These are phyloP conservation scores for Amiota communis DNA, from an alignment of 2,888 invertebrate genomes.

Conservation along the genomic window DNA sequence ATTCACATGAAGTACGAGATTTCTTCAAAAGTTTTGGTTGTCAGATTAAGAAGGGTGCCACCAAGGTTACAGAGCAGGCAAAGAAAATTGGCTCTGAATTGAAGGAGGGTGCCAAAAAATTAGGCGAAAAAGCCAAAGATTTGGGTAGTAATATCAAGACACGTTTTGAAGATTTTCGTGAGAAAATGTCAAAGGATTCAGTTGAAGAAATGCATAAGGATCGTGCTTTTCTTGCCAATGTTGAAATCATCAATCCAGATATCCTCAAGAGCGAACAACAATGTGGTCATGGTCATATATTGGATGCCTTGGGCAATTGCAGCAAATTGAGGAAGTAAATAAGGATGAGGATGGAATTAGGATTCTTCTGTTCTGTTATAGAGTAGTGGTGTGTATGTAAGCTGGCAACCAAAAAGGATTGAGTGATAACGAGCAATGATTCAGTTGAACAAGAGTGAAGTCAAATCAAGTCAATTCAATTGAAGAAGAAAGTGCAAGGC, in stretches of 20 bases:
- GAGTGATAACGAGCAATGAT: not conserved
- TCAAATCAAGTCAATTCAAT: not conserved
- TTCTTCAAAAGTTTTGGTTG: conserved; percentile 68
- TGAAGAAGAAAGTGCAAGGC: not conserved
- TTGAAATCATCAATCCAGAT: conserved; percentile 68
- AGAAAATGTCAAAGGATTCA: conserved; percentile 61
- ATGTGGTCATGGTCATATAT: conserved; percentile 69
- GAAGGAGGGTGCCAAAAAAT: conserved; percentile 65
- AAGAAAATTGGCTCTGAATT: conserved; percentile 65
- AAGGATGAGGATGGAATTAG: not conserved
- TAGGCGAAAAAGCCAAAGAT: conserved; percentile 64
- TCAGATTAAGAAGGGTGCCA: conserved; percentile 63
- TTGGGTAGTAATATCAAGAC: conserved; percentile 63
- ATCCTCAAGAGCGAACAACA: conserved; percentile 66
- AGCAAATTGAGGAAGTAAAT: conserved; percentile 64
- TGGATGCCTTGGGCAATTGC: conserved; percentile 70
- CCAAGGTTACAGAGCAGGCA: conserved; percentile 63
- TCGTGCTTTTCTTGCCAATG: conserved; percentile 59
- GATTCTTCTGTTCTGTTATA: not conserved
- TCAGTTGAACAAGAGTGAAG: not conserved
- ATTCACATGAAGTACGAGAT: conserved; percentile 62
- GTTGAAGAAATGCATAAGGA: conserved; percentile 55
- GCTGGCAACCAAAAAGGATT: not conserved
- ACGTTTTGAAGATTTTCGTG: conserved; percentile 65
- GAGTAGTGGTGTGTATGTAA: not conserved